These are phyloP conservation scores for Cephus pygmeus DNA, from an alignment of 2,888 invertebrate genomes.

Conservation along the genomic window DNA sequence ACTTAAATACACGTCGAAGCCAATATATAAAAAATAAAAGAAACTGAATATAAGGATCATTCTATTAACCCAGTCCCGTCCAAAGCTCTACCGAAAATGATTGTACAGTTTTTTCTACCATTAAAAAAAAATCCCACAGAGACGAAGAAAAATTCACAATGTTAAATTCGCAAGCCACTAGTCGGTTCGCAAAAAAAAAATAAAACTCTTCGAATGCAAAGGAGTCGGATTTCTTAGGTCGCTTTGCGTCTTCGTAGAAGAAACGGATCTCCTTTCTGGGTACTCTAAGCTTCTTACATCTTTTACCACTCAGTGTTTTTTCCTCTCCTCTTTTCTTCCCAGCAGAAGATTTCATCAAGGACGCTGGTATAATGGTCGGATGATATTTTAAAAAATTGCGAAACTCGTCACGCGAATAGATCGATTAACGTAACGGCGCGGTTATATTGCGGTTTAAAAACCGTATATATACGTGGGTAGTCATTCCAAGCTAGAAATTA, in stretches of 20 bases:
- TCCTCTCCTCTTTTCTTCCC: background rate
- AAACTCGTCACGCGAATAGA: background rate
- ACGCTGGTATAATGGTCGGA: background rate
- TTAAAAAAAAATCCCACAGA: background rate
- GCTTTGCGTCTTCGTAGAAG: conserved; percentile 26
- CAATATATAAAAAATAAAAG: background rate
- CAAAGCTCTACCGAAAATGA: background rate
- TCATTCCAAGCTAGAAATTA: no score
- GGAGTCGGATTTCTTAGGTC: background rate
- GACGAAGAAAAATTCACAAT: no score
- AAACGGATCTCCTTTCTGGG: conserved; percentile 54
- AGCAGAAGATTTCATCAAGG: background rate
- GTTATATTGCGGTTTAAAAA: background rate
- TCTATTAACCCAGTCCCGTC: background rate
- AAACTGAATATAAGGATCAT: background rate
- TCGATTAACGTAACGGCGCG: background rate
- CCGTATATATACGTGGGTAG: background rate
- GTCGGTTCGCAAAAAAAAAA: background rate
- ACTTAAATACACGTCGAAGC: background rate
- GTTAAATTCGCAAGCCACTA: background rate
- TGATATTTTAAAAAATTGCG: background rate
- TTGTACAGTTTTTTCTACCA: background rate
- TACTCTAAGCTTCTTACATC: conserved; percentile 52
- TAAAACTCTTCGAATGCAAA: background rate
- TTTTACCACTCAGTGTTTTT: conserved; percentile 32